Percentiles rank a stretch among this genome's conserved stretches.
phyloP scores from a whole-genome alignment of 1,140 invertebrate species.

The Monochamus saltuarius region DNA sequence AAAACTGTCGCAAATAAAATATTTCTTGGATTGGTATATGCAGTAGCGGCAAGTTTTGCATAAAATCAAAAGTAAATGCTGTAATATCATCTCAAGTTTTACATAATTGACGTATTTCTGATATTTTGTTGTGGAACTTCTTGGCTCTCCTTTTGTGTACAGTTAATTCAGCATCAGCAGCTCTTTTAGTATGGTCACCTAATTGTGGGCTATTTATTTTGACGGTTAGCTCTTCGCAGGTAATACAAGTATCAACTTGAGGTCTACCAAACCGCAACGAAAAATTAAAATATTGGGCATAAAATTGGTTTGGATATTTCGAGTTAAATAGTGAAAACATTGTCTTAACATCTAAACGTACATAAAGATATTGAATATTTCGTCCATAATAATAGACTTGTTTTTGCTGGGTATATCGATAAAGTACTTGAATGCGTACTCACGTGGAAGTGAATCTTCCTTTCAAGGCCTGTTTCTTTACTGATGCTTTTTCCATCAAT shows the following conservation, averaged over 20 bases:
- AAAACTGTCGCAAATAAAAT: too few relatives aligned
- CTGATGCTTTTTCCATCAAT: too few relatives aligned
- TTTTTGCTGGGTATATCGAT: too few relatives aligned
- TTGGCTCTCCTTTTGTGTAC: slow-evolving; percentile 5
- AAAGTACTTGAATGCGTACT: too few relatives aligned
- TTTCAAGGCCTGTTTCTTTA: too few relatives aligned
- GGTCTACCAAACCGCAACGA: slow-evolving; percentile 27
- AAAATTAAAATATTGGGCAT: slow-evolving; percentile 35
- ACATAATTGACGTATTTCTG: background rate
- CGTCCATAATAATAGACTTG: background rate
- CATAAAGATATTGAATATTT: background rate
- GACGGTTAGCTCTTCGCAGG: slow-evolving; percentile 29
- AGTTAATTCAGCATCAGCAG: slow-evolving; percentile 4
- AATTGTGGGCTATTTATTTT: slow-evolving; percentile 17
- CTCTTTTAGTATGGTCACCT: slow-evolving; percentile 31
- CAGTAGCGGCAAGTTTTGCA: too few relatives aligned
- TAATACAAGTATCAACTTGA: slow-evolving; percentile 34
- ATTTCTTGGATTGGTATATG: too few relatives aligned
- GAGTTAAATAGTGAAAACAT: background rate
- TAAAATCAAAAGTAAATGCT: too few relatives aligned
- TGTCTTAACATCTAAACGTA: background rate
- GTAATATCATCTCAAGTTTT: too few relatives aligned
- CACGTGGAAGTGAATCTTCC: too few relatives aligned
- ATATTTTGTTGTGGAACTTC: slow-evolving; percentile 11
- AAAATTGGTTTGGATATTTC: slow-evolving; percentile 1